phyloP scores from a whole-genome alignment of 2,888 invertebrate species.

The Tanypteryx hageni region DNA sequence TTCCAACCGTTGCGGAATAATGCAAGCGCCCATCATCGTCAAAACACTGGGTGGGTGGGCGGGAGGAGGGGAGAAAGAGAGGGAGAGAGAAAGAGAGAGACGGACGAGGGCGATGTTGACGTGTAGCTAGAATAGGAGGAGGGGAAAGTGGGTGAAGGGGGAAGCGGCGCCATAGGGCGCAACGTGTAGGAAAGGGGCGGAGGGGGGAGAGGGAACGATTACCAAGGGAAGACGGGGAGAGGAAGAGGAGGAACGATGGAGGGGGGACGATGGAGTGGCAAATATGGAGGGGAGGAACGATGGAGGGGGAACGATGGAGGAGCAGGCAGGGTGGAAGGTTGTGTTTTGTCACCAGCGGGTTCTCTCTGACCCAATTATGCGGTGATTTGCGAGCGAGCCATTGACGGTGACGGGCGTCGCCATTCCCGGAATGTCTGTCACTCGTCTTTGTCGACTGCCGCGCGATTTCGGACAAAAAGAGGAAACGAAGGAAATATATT shows the following conservation, averaged over 20 bases:
- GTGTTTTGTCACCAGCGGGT: neutral
- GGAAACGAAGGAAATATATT: neutral
- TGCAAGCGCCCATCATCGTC: slow-evolving; percentile 9
- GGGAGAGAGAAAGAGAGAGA: neutral
- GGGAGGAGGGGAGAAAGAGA: too few relatives aligned
- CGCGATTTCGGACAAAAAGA: neutral
- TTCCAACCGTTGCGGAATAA: neutral
- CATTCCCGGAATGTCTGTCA: slow-evolving; percentile 42
- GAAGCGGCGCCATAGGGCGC: neutral
- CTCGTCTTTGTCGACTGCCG: slow-evolving; percentile 9
- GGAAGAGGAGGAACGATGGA: neutral
- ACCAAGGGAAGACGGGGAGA: neutral
- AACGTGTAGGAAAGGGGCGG: neutral
- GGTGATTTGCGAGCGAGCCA: slow-evolving; percentile 40
- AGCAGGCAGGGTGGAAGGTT: neutral
- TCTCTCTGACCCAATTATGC: slow-evolving; percentile 47
- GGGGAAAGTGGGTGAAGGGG: neutral
- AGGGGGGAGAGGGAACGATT: neutral
- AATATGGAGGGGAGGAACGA: neutral
- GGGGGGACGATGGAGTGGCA: too few relatives aligned
- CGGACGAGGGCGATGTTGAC: neutral
- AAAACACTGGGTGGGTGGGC: too few relatives aligned
- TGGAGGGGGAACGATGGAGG: neutral
- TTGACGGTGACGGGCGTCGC: slow-evolving; percentile 22
- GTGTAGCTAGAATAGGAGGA: neutral